Percentiles rank a stretch among this genome's conserved stretches.
Conservation (phyloP, 2,797 vertebrate genomes). For the Hoplostethus mediterraneus region DNA sequence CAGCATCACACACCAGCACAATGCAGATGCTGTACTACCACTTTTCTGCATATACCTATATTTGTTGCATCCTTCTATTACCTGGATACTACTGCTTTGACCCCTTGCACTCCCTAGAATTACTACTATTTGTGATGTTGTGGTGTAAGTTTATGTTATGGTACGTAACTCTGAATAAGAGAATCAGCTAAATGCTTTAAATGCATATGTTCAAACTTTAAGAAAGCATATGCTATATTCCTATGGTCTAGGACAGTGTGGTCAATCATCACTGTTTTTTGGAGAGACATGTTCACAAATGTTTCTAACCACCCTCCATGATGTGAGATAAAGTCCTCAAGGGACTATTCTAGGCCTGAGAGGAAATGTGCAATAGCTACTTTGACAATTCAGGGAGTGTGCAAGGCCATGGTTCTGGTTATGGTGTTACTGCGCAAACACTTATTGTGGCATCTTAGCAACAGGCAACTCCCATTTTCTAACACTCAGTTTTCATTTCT, state of each 20-base stretch:
- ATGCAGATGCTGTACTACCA: not conserved
- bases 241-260: not conserved
- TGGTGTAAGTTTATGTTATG: too few species aligned
- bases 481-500: not conserved
- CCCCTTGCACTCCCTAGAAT: too few species aligned
- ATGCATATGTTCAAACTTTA: not conserved
- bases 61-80: too few species aligned
- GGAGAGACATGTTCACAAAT: too few species aligned
- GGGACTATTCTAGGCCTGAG: not conserved
- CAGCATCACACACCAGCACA: constrained; percentile 24
- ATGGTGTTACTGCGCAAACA: not conserved
- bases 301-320: too few species aligned
- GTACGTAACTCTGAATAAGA: not conserved
- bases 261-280: not conserved
- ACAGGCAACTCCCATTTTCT: not conserved
- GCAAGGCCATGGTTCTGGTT: not conserved
- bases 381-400: not conserved
- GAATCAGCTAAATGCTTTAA: too few species aligned
- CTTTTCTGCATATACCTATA: not conserved
- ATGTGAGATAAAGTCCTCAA: not conserved
- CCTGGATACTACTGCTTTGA: too few species aligned
- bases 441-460: not conserved
- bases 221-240: not conserved
- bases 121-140: too few species aligned
- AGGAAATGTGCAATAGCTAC: not conserved